Conservation (phyloP, 2,113 vertebrate species). For the Pteropus alecto region DNA sequence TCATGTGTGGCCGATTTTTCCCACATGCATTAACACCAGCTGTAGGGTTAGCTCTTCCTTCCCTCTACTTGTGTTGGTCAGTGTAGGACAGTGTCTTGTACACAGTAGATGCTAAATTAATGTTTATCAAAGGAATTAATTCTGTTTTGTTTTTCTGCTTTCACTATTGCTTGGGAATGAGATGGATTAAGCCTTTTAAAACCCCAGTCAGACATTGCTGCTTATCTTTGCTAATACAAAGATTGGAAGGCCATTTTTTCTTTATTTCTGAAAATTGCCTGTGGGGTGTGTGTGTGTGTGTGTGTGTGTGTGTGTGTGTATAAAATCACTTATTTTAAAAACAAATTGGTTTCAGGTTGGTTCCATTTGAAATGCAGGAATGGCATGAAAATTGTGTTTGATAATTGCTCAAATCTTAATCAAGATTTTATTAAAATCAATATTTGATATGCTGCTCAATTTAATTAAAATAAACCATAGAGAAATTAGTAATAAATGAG, state of each 20-base stretch:
- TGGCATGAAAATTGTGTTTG: constrained; percentile 58
- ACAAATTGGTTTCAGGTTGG: constrained; percentile 76
- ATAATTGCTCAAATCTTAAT: constrained; percentile 72
- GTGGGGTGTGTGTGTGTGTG: constrained; percentile 10
- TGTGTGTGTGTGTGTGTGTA: neutral
- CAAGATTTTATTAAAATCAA: constrained; percentile 76
- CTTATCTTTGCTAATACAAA: constrained; percentile 75
- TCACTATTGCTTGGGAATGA: constrained; percentile 23
- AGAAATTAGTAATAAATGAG: constrained; percentile 70
- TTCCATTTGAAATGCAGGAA: constrained; percentile 73
- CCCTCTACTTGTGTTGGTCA: neutral
- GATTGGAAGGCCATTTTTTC: constrained; percentile 66
- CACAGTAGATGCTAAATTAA: constrained; percentile 22
- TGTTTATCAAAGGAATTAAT: neutral
- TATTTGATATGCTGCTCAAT: constrained; percentile 74
- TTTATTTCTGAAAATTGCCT: constrained; percentile 76
- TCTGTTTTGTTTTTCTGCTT: neutral
- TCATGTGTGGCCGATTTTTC: neutral
- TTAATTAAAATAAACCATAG: constrained; percentile 73
- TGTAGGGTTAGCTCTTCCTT: neutral
- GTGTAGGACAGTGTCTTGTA: neutral
- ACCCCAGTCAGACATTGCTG: constrained; percentile 64
- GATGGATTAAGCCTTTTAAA: constrained; percentile 61
- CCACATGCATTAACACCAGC: neutral
- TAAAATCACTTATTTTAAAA: constrained; percentile 70